Percentiles rank a stretch among this genome's conserved stretches.
phyloP scores from a whole-genome alignment of 1,140 invertebrate genomes.

The Prorops nasuta region DNA sequence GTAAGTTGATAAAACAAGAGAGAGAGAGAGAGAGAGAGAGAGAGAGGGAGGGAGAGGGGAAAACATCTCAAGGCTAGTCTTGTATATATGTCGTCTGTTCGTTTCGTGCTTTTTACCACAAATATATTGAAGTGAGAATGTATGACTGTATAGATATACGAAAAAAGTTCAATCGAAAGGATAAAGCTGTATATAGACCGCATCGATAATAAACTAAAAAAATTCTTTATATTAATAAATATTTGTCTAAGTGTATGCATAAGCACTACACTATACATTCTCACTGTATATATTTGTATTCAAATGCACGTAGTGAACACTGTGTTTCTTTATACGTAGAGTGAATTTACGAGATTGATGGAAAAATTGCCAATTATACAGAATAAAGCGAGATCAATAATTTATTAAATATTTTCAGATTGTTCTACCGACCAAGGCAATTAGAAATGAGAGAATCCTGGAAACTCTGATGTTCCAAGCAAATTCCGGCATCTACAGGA shows the following conservation, averaged over 20 bases:
- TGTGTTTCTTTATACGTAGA: no score
- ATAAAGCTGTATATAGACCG: not conserved
- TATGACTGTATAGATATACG: not conserved
- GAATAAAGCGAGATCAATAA: not conserved
- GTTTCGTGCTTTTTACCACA: not conserved
- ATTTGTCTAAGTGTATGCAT: no score
- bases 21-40: no score
- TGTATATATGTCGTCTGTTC: not conserved
- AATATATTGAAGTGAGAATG: no score
- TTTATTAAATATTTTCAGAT: slow-evolving; percentile 59
- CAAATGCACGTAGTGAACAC: no score
- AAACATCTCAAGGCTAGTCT: no score
- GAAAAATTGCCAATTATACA: slow-evolving; percentile 1
- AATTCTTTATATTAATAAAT: slow-evolving; percentile 1
- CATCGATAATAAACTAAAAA: not conserved
- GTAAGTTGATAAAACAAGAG: slow-evolving; percentile 52
- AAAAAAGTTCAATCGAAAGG: not conserved
- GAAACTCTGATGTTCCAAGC: slow-evolving; percentile 92
- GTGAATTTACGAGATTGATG: not conserved
- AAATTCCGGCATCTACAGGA: slow-evolving; percentile 88
- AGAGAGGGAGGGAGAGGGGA: no score
- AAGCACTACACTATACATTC: no score
- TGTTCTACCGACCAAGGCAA: slow-evolving; percentile 88
- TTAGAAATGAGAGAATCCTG: slow-evolving; percentile 88
- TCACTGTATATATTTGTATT: no score